These are phyloP conservation scores for Reticulitermes lucifugus DNA, from an alignment of 2,888 invertebrate species.

Conservation along the genomic window DNA sequence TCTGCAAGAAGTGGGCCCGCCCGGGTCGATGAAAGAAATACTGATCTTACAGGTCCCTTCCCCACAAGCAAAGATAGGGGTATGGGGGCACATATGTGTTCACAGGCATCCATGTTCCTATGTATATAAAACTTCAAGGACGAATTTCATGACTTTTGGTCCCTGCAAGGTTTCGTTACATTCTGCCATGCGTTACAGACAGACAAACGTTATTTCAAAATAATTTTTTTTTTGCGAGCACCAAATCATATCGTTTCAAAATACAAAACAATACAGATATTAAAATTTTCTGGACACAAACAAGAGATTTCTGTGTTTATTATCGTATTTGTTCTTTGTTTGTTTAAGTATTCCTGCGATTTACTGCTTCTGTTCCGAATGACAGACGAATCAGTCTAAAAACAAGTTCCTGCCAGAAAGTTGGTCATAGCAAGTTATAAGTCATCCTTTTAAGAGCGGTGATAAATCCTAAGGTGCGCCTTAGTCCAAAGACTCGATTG, in stretches of 20 bases:
- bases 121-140: too few relatives aligned
- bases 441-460: neutral
- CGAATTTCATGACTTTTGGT: too few relatives aligned
- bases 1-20: too few relatives aligned
- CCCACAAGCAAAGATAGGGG: too few relatives aligned
- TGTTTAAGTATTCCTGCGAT: neutral
- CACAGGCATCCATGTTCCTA: too few relatives aligned
- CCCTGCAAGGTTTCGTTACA: too few relatives aligned
- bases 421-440: neutral
- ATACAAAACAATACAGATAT: neutral
- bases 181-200: too few relatives aligned
- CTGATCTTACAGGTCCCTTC: neutral
- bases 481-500: neutral
- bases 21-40: neutral
- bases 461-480: too few relatives aligned
- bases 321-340: neutral
- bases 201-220: neutral
- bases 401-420: neutral
- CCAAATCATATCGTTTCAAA: neutral
- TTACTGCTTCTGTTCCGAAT: neutral
- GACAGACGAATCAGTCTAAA: neutral
- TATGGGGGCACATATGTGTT: too few relatives aligned
- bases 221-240: neutral
- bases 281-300: neutral
- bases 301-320: neutral